A percentile compares a stretch with the other conserved stretches of the same genome.
phyloP scores from a whole-genome alignment of 1,140 invertebrate species.

The Aphidius ervi region DNA sequence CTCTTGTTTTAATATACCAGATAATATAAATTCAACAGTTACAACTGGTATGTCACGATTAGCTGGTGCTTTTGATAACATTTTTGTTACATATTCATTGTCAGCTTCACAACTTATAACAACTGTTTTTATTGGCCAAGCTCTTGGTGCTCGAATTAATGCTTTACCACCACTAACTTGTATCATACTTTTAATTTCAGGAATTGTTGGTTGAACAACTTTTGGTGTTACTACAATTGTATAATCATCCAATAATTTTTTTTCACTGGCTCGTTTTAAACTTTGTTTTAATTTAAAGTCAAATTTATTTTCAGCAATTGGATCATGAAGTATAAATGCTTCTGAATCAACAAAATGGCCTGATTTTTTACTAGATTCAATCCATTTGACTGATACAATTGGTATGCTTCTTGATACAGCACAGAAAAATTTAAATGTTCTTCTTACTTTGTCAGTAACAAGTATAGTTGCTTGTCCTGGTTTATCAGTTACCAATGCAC shows the following conservation, averaged over 20 bases:
- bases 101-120: slow-evolving; percentile 46
- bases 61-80: slow-evolving; percentile 38
- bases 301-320: slow-evolving; percentile 44
- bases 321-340: slow-evolving; percentile 48
- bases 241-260: slow-evolving; percentile 43
- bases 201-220: slow-evolving; percentile 42
- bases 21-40: slow-evolving; percentile 49
- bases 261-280: slow-evolving; percentile 37
- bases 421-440: slow-evolving; percentile 55
- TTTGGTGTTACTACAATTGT: slow-evolving; percentile 47
- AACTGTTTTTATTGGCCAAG: slow-evolving; percentile 41
- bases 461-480: slow-evolving; percentile 44
- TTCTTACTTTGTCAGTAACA: slow-evolving; percentile 53
- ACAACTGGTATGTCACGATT: slow-evolving; percentile 37
- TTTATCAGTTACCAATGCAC: slow-evolving; percentile 42
- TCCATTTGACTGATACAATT: slow-evolving; percentile 50
- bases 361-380: slow-evolving; percentile 38
- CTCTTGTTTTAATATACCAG: slow-evolving; percentile 49
- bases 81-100: slow-evolving; percentile 37
- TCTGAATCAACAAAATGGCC: slow-evolving; percentile 39
- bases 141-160: slow-evolving; percentile 34
- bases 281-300: slow-evolving; percentile 46
- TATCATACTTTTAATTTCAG: slow-evolving; percentile 52
- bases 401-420: slow-evolving; percentile 45
- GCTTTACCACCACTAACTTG: slow-evolving; percentile 42